These are phyloP conservation scores for Oncorhynchus keta DNA, from an alignment of 2,113 vertebrate species.

Conservation along the genomic window DNA sequence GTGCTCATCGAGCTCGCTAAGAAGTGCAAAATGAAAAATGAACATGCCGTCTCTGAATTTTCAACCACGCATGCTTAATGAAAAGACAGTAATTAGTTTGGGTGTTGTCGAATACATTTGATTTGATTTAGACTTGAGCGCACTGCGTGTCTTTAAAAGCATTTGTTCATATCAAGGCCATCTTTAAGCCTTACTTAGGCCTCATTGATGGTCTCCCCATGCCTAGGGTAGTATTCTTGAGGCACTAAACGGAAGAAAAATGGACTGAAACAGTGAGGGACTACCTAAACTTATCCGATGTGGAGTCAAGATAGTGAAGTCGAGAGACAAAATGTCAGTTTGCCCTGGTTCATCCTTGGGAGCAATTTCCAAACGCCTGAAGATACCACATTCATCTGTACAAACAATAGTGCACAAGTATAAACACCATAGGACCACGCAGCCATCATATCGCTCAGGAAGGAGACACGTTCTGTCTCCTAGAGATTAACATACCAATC, in stretches of 20 bases:
- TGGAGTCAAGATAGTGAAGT: slow-evolving; percentile 31
- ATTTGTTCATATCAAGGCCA: slow-evolving; percentile 46
- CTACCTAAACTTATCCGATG: slow-evolving; percentile 24
- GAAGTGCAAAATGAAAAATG: slow-evolving; percentile 73
- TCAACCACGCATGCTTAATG: slow-evolving; percentile 49
- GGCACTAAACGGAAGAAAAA: too few species aligned
- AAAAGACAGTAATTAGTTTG: slow-evolving; percentile 66
- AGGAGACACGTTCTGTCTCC: too few species aligned
- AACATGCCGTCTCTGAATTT: slow-evolving; percentile 53
- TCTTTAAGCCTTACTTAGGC: slow-evolving; percentile 18
- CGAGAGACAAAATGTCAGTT: slow-evolving; percentile 57
- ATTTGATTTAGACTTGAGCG: slow-evolving; percentile 25
- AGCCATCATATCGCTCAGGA: too few species aligned
- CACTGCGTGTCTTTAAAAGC: slow-evolving; percentile 44
- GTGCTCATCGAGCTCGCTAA: slow-evolving; percentile 63
- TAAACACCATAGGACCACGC: too few species aligned
- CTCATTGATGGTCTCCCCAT: slow-evolving; percentile 51
- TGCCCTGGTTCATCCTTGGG: not conserved
- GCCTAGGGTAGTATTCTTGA: not conserved
- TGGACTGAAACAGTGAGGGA: too few species aligned
- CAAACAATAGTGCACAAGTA: too few species aligned
- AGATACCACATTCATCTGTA: too few species aligned
- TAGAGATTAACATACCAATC: too few species aligned
- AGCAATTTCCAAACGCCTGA: too few species aligned
- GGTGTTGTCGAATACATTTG: slow-evolving; percentile 35